A percentile compares a stretch with the other conserved stretches of the same genome.
These are phyloP conservation scores for Elachura formosa DNA, from an alignment of 2,113 vertebrate genomes.

Conservation along the genomic window DNA sequence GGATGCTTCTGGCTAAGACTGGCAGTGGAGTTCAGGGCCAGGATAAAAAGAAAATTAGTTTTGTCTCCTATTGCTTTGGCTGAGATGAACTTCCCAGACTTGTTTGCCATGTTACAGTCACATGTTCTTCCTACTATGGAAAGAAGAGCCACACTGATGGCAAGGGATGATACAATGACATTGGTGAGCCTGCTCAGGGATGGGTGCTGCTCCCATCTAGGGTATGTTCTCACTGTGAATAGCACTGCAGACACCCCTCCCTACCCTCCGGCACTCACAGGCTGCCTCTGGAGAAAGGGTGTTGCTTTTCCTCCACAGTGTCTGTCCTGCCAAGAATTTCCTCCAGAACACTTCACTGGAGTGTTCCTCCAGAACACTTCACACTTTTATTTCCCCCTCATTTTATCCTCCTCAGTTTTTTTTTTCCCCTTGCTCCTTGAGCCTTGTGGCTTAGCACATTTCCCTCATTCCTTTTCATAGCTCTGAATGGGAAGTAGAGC, in stretches of 20 bases:
- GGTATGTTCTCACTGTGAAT: not conserved
- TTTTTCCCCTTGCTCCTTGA: conserved; percentile 4
- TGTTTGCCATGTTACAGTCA: not conserved
- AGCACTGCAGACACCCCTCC: not conserved
- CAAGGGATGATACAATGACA: not conserved
- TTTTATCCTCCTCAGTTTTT: not conserved
- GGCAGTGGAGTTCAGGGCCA: not conserved
- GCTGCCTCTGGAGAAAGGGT: not conserved
- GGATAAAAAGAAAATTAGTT: not conserved
- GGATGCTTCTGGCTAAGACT: not conserved
- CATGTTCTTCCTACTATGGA: not conserved
- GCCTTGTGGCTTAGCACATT: conserved; percentile 45
- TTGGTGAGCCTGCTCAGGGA: not conserved
- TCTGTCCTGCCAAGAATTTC: conserved; percentile 42
- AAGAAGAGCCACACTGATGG: not conserved
- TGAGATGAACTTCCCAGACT: not conserved
- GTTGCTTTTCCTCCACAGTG: not conserved
- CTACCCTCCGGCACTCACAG: not conserved
- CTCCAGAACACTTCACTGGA: conserved; percentile 38
- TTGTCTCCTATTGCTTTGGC: not conserved
- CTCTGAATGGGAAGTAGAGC: conserved; percentile 36
- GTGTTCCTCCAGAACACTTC: conserved; percentile 47
- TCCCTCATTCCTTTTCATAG: conserved; percentile 39
- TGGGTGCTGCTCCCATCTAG: not conserved
- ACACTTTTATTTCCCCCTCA: not conserved